Evolutionary conservation across 2,797 vertebrate species (phyloP), one percentile per base, ranked within the genome.

Genomic region (Hephaestus fuliginosus): DNA sequence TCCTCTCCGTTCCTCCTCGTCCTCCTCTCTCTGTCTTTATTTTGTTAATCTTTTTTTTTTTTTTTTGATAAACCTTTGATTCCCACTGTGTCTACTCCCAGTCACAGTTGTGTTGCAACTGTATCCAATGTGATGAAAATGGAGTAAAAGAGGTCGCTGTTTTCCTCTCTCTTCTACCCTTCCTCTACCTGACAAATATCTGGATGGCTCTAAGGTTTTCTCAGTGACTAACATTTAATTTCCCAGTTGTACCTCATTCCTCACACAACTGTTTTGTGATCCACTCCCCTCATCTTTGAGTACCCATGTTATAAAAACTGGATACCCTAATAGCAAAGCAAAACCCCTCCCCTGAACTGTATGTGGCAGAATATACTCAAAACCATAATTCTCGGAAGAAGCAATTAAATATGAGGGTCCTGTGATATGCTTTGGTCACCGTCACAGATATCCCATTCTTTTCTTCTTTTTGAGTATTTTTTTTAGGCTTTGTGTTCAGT

Each of bases 81-180:
- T 80, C 88, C 91, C 85, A 81, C 86, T 86, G 76, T 93, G 86
- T 93, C 85, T 81, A 76, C 81, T 85, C 77, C 85, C 76, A 81
- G 57, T 88, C 68, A 77, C 71, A 67, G 63, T 82, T 80, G 66
- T 77, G 57, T 80, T 81, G 53, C 15, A 74, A 84, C 70, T 77
- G 66, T 81, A 58, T 74, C 61, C 74, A 65, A 68, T 43, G 28
- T 78, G 70, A 80, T 80, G 81, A 76, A 74, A 87, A 78, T 30
- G 20, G 55, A 84, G 71, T 76, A 57, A 83, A 81, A 80, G 52
- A 81, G 74, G 74, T 81, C 61, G 4, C 77, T 88, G 66, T 85
- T 78, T 81, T 46, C 72, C 66, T 83, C 75, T 46, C 30, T 14
- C 28, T 81, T 58, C 69, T 74, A 70, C 39, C 62, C n/a, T 73